Percentiles rank a stretch among this genome's conserved stretches.
Evolutionary conservation across 53 echinoderm and acorn worm genomes (phyloP).

Genomic region (Paracentrotus lividus): DNA sequence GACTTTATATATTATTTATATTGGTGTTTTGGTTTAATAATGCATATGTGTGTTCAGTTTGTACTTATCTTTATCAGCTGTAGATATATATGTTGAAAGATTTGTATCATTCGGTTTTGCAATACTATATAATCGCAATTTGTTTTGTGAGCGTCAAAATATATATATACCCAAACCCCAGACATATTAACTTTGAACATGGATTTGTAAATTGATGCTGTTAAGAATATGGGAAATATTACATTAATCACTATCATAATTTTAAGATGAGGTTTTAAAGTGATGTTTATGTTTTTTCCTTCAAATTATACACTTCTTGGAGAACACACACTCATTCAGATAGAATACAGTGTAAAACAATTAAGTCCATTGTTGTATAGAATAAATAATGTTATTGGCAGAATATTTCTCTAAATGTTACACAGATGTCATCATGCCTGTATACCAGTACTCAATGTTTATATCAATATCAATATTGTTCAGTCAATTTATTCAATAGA

Average conservation of each 20-base stretch:
- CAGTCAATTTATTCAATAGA: neutral
- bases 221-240: neutral
- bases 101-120: neutral
- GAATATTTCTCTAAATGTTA: neutral
- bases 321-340: too few relatives aligned
- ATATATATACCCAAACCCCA: neutral
- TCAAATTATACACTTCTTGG: neutral
- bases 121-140: neutral
- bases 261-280: too few relatives aligned
- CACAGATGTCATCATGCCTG: neutral
- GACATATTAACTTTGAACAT: neutral
- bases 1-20: neutral
- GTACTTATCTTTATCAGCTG: neutral
- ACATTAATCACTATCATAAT: neutral
- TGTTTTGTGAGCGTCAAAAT: neutral
- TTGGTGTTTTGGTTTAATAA: neutral
- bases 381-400: neutral
- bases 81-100: neutral
- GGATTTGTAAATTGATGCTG: neutral
- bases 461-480: neutral
- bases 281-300: neutral
- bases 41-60: neutral
- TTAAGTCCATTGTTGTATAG: neutral
- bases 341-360: neutral
- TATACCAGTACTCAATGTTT: constrained; percentile 29